phyloP scores from a whole-genome alignment of 2,797 vertebrate species.

The Poecilia wingei region DNA sequence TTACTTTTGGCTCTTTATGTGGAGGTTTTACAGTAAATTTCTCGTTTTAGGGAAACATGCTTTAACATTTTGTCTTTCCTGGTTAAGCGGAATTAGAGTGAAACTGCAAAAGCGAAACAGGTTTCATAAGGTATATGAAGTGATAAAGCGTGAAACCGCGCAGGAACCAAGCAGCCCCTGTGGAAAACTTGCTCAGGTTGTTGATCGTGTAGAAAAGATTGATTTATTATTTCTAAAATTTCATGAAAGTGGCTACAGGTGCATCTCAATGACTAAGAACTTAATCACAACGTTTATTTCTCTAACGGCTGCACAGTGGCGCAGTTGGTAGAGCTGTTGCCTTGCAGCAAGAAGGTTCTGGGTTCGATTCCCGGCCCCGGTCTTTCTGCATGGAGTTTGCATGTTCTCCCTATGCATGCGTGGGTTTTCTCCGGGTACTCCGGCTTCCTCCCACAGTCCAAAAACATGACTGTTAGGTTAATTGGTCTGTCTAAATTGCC shows the following conservation, averaged over 20 bases:
- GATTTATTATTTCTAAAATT: not conserved
- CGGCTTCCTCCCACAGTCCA: no score
- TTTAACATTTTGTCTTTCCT: not conserved
- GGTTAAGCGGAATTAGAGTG: not conserved
- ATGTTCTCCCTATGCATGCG: no score
- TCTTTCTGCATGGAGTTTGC: no score
- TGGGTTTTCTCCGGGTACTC: no score
- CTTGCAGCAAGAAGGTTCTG: no score
- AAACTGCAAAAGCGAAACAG: not conserved
- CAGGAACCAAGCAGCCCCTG: not conserved
- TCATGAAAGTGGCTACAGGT: not conserved
- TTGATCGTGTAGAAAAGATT: not conserved
- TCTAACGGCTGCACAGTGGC: no score
- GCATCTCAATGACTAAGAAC: not conserved
- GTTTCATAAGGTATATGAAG: not conserved
- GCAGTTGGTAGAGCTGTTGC: no score
- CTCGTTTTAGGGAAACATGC: not conserved
- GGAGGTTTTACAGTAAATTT: slow-evolving; percentile 3
- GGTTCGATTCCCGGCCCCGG: no score
- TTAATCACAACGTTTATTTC: no score
- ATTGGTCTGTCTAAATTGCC: no score
- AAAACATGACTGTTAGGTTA: no score
- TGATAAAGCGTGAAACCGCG: not conserved
- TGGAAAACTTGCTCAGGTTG: not conserved
- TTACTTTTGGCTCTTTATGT: slow-evolving; percentile 2